These are phyloP conservation scores for Parnassius orleans DNA, from an alignment of 2,888 invertebrate species.

Conservation along the genomic window DNA sequence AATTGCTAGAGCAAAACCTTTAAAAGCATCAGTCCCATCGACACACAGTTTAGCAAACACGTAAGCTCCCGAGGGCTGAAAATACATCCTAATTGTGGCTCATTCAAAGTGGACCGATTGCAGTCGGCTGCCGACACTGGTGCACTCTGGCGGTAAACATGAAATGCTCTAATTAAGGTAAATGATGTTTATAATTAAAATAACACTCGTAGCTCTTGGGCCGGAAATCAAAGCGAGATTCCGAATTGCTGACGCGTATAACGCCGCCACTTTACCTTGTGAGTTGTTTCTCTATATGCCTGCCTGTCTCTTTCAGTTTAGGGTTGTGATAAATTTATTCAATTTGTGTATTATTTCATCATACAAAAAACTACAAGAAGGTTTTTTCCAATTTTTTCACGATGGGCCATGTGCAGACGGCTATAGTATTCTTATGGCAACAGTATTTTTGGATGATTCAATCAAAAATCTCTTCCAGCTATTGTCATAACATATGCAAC, in stretches of 20 bases:
- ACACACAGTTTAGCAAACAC: slow-evolving; percentile 59
- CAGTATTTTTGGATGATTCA: no score
- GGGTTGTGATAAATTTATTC: slow-evolving; percentile 27
- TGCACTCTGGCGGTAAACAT: slow-evolving; percentile 41
- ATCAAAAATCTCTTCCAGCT: no score
- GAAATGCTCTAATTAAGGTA: slow-evolving; percentile 74
- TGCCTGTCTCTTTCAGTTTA: slow-evolving; percentile 35
- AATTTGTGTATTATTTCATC: no score
- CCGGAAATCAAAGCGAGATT: slow-evolving; percentile 67
- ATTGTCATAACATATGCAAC: no score
- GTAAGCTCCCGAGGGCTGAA: slow-evolving; percentile 50
- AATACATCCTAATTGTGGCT: slow-evolving; percentile 71
- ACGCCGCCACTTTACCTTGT: slow-evolving; percentile 60
- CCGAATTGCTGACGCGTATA: slow-evolving; percentile 58
- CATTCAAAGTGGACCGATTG: slow-evolving; percentile 67
- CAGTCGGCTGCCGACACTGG: slow-evolving; percentile 57
- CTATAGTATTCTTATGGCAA: no score
- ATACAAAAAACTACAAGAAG: no score
- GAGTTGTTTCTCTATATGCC: slow-evolving; percentile 49
- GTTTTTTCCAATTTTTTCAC: no score
- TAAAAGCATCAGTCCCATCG: slow-evolving; percentile 48
- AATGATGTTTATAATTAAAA: slow-evolving; percentile 80
- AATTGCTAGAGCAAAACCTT: slow-evolving; percentile 46
- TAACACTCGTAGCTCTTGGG: slow-evolving; percentile 62
- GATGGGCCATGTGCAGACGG: no score